Evolutionary conservation across 53 echinoderm and acorn worm species (phyloP).

Genomic region (Pentamera pediparva): DNA sequence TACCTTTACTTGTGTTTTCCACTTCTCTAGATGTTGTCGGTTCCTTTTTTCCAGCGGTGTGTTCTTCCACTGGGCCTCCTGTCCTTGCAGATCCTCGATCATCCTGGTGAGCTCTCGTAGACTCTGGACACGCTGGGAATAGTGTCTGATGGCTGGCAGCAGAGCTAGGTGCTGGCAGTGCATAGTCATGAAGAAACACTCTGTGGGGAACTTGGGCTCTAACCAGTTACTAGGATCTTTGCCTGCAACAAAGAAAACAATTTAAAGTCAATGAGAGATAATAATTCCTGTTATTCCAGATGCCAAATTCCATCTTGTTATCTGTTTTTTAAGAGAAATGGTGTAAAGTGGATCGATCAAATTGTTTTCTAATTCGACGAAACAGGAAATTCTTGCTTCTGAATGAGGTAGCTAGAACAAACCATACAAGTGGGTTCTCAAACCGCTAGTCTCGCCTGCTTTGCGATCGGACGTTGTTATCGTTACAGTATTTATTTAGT

Average conservation of each 20-base stretch:
- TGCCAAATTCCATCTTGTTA: too few relatives aligned
- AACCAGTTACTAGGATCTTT: constrained; percentile 40
- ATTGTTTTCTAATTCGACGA: too few relatives aligned
- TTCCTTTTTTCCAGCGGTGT: constrained; percentile 76
- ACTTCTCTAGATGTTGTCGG: constrained; percentile 72
- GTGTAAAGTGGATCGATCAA: too few relatives aligned
- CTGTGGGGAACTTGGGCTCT: constrained; percentile 91
- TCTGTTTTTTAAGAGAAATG: too few relatives aligned
- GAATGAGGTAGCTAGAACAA: too few relatives aligned
- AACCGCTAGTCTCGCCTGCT: too few relatives aligned
- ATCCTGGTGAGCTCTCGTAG: constrained; percentile 77
- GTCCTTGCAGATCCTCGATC: constrained; percentile 81
- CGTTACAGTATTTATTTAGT: too few relatives aligned
- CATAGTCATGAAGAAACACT: constrained; percentile 86
- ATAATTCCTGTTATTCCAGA: too few relatives aligned
- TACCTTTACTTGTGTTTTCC: constrained; percentile 77
- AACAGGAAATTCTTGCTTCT: too few relatives aligned
- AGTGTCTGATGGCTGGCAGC: constrained; percentile 77
- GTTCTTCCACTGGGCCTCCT: constrained; percentile 76
- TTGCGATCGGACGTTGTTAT: too few relatives aligned
- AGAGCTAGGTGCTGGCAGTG: constrained; percentile 97
- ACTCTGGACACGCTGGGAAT: constrained; percentile 77
- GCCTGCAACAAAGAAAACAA: neutral
- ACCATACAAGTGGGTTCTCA: too few relatives aligned
- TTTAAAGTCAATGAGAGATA: too few relatives aligned